A percentile compares a stretch with the other conserved stretches of the same genome.
These are phyloP conservation scores for Meleagris gallopavo DNA, from an alignment of 2,113 vertebrate genomes.

Conservation along the genomic window DNA sequence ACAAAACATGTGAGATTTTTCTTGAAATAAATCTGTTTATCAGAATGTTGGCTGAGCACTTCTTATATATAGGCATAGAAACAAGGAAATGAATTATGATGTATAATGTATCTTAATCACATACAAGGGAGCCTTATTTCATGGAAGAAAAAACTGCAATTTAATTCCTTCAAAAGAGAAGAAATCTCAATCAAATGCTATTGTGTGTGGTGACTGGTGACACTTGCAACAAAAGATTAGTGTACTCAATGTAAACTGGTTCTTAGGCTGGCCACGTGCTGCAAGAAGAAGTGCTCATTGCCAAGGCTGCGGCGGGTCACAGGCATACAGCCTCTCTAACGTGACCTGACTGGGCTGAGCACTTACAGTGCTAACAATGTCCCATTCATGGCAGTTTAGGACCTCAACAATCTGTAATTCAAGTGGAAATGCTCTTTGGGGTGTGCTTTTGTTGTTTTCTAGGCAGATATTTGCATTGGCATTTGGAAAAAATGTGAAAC, in stretches of 20 bases:
- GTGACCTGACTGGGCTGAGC: not conserved
- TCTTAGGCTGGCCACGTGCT: not conserved
- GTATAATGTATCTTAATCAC: slow-evolving; percentile 48
- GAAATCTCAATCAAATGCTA: slow-evolving; percentile 65
- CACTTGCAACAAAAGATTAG: slow-evolving; percentile 36
- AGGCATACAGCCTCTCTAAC: not conserved
- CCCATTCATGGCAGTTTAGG: not conserved
- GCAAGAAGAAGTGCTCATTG: not conserved
- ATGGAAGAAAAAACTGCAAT: slow-evolving; percentile 56
- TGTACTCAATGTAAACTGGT: not conserved
- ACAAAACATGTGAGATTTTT: slow-evolving; percentile 13
- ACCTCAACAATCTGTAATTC: not conserved
- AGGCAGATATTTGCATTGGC: accelerated
- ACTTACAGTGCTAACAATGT: not conserved
- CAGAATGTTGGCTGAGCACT: slow-evolving; percentile 11
- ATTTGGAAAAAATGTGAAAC: not conserved
- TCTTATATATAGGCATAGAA: slow-evolving; percentile 48
- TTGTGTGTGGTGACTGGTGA: slow-evolving; percentile 53
- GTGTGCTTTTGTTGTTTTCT: not conserved
- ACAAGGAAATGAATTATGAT: slow-evolving; percentile 27
- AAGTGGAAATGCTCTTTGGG: not conserved
- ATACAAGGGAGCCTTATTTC: slow-evolving; percentile 23
- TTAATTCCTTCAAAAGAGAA: slow-evolving; percentile 50
- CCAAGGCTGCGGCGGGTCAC: not conserved
- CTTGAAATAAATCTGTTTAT: slow-evolving; percentile 40